Percentiles rank a stretch among this genome's conserved stretches.
Conservation (phyloP, 2,888 invertebrate species). For the Lordiphosa fenestrarum region DNA sequence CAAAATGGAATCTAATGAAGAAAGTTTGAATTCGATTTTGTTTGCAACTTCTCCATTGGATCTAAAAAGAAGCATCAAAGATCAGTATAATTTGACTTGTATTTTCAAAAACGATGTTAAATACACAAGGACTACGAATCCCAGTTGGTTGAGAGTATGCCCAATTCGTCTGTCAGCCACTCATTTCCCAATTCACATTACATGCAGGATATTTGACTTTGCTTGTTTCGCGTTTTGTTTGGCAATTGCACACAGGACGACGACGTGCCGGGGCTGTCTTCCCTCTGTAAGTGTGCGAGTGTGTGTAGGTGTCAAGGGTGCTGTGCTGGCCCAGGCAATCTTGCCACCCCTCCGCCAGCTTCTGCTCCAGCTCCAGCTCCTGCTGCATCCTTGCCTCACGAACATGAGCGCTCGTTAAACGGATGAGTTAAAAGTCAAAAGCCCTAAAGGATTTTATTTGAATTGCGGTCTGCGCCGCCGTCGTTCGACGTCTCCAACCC, state of each 20-base stretch:
- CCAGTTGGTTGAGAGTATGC: background rate
- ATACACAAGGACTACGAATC: no score
- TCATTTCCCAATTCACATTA: background rate
- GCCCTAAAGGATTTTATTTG: constrained; percentile 78
- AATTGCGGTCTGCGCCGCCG: constrained; percentile 69
- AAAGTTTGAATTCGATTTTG: no score
- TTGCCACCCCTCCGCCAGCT: background rate
- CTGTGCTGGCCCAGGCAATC: constrained; percentile 57
- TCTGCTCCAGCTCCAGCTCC: constrained; percentile 5
- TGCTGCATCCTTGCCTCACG: constrained; percentile 49
- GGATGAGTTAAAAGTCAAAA: constrained; percentile 78
- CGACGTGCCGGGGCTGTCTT: constrained; percentile 42
- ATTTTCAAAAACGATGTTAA: no score
- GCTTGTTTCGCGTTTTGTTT: constrained; percentile 51
- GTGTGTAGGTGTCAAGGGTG: constrained; percentile 67
- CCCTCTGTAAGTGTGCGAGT: constrained; percentile 21
- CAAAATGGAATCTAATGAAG: no score
- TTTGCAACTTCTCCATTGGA: no score
- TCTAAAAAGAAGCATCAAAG: no score
- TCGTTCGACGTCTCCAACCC: constrained; percentile 48
- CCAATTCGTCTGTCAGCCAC: constrained; percentile 3
- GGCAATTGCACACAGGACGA: constrained; percentile 44
- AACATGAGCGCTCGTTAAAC: constrained; percentile 72
- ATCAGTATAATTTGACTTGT: no score
- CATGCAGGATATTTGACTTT: constrained; percentile 5